Evolutionary conservation across 1,140 invertebrate species (phyloP).

Genomic region (Hylaeus volcanicus): DNA sequence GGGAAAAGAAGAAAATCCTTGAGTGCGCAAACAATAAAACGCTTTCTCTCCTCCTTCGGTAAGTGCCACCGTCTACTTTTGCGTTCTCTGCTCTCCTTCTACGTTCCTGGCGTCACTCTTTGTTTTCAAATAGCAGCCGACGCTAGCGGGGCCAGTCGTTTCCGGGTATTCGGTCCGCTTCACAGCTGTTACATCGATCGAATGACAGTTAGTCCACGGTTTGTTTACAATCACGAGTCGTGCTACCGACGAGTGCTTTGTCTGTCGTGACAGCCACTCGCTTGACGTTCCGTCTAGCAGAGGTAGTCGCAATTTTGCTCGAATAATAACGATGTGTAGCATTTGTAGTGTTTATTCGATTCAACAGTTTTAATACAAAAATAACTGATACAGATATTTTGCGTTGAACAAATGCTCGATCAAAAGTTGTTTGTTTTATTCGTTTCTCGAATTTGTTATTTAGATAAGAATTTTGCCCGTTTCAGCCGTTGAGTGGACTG

Average conservation of each 20-base stretch:
- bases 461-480: too few species aligned
- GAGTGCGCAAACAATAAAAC: slow-evolving; percentile 85
- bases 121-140: slow-evolving; percentile 26
- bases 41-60: slow-evolving; percentile 77
- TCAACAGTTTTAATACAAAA: too few species aligned
- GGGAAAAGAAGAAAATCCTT: slow-evolving; percentile 96
- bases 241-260: not conserved
- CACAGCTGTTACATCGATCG: slow-evolving; percentile 77
- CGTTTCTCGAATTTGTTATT: too few species aligned
- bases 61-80: slow-evolving; percentile 51
- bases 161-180: slow-evolving; percentile 1
- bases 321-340: too few species aligned
- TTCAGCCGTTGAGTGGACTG: not conserved
- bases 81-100: not conserved
- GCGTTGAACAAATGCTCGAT: too few species aligned
- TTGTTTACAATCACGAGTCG: slow-evolving; percentile 65
- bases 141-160: not conserved
- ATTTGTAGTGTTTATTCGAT: too few species aligned
- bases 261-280: not conserved
- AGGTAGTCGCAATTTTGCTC: too few species aligned
- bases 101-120: slow-evolving; percentile 16
- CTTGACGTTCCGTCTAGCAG: not conserved
- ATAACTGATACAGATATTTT: too few species aligned
- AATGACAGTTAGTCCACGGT: slow-evolving; percentile 43
- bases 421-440: too few species aligned